A percentile compares a stretch with the other conserved stretches of the same genome.
phyloP scores from a whole-genome alignment of 2,113 vertebrate genomes.

The Centrocercus urophasianus region DNA sequence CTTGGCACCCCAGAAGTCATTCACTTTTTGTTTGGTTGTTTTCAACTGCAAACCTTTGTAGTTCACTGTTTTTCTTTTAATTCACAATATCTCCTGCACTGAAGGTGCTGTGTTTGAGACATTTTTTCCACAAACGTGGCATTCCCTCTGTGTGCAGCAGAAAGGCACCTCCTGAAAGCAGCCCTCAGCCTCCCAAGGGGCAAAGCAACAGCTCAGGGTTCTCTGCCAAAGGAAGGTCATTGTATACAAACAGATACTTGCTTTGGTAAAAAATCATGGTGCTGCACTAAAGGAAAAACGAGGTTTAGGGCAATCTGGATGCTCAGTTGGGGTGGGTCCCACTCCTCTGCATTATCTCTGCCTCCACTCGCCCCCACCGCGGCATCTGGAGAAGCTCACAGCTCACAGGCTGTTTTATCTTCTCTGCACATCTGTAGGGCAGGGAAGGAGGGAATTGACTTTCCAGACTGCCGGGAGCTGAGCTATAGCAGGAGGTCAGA shows the following conservation, averaged over 20 bases:
- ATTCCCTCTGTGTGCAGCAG: not conserved
- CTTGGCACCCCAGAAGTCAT: not conserved
- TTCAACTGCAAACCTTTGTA: not conserved
- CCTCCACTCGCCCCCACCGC: accelerated
- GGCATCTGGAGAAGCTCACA: slow-evolving; percentile 15
- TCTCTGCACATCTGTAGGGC: not conserved
- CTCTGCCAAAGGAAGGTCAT: not conserved
- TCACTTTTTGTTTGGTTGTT: not conserved
- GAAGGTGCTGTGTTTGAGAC: not conserved
- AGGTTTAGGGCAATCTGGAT: not conserved
- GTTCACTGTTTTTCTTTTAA: not conserved
- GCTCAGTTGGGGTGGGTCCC: accelerated
- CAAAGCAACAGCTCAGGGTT: no score
- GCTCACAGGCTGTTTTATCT: not conserved
- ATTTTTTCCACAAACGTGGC: not conserved
- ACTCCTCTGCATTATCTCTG: not conserved
- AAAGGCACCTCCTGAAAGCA: slow-evolving; percentile 73
- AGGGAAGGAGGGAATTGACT: not conserved
- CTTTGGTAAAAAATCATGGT: not conserved
- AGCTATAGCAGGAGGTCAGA: not conserved
- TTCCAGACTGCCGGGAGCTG: accelerated
- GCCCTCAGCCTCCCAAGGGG: accelerated
- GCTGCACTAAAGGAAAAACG: not conserved
- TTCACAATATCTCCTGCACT: not conserved
- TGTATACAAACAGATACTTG: not conserved